A percentile compares a stretch with the other conserved stretches of the same genome.
Evolutionary conservation across 2,113 vertebrate genomes (phyloP).

Genomic region (Sylvia atricapilla): DNA sequence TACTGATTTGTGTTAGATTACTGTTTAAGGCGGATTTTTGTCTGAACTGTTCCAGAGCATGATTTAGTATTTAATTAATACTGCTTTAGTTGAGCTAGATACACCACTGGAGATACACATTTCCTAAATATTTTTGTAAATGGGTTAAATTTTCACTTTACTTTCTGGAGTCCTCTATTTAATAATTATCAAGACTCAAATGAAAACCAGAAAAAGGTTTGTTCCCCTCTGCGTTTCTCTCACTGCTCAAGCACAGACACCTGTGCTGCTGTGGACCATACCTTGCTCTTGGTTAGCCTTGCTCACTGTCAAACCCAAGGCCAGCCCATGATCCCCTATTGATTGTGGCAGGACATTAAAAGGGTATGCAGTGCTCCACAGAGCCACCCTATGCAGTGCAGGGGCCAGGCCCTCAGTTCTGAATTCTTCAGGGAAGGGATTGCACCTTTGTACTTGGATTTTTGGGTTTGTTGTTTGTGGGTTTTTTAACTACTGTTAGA

Average conservation of each 20-base stretch:
- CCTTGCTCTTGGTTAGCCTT: not conserved
- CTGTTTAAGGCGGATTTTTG: not conserved
- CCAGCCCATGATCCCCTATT: not conserved
- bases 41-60: not conserved
- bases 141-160: not conserved
- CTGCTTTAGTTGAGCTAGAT: not conserved
- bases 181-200: not conserved
- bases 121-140: not conserved
- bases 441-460: not conserved
- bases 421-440: not conserved
- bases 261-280: accelerated
- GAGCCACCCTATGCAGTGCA: accelerated
- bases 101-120: not conserved
- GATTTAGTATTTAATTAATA: not conserved
- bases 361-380: not conserved
- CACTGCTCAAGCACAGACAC: not conserved
- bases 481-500: not conserved
- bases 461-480: not conserved
- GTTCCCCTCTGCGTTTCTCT: not conserved
- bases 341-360: not conserved
- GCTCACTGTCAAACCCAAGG: not conserved
- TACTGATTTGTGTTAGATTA: not conserved
- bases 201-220: not conserved
- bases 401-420: not conserved
- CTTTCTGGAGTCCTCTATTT: not conserved